Base-by-base conservation (phyloP, 1,140 invertebrate species). In the Hyles vespertilio region DNA sequence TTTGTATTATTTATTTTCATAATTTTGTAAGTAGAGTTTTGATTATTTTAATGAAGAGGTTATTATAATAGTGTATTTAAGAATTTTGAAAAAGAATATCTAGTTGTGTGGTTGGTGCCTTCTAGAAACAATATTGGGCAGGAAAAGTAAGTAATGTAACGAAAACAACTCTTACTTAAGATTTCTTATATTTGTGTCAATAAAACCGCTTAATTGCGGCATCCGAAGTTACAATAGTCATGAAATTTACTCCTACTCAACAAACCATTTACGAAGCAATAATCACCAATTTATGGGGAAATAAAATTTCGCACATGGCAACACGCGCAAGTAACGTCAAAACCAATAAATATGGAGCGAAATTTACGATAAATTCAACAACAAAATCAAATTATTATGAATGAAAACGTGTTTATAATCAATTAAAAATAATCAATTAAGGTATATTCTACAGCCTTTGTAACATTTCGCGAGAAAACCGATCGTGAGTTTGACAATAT, bases 311-410 rank as follows among this genome's bases (percentile, higher is more conserved):
- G 3, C 2, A 22, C 6, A 43, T 48, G 54, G 54, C 45, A 56
- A 36, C 54, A 56, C 33, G n/a, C 22, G 34, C 12, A 6, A 9
- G 32, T 46, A 56, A 56, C 44, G 54, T 56, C 54, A 56, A 56
- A 56, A 48, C 45, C 11, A 11, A 12, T 8, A 56, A 56, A 48
- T 56, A 33, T 56, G 22, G 46, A 56, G 54, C 54, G 54, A 47
- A 48, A 47, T 56, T 48, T 40, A 8, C n/a, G 32, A 56, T 11
- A 47, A 56, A 11, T 56, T 48, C 22, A 11, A 56, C 22, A 33
- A 40, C 8, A 40, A 40, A 40, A 40, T 40, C 36, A 40, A 1
- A 48, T 48, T 12, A 56, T 56, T 36, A 56, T 56, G 54, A 56
- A 56, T 56, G 54, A 47, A 56, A 56, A 22, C 45, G 32, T 34